These are phyloP conservation scores for Falco peregrinus DNA, from an alignment of 2,797 vertebrate species.

Conservation along the genomic window DNA sequence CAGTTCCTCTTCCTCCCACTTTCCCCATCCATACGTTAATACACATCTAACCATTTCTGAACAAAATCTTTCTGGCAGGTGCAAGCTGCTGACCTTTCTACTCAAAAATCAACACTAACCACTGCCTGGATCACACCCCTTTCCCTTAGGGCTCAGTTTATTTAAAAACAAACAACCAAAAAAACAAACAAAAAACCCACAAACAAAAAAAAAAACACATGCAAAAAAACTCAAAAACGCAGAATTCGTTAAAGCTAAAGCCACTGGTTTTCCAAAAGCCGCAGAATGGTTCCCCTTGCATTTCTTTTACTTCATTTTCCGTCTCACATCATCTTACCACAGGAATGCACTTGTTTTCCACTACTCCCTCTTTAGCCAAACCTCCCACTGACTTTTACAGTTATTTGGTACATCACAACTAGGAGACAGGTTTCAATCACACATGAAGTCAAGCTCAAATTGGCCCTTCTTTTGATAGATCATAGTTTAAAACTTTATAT, in stretches of 20 bases:
- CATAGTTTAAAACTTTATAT: background rate
- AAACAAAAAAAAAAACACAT: too few relatives aligned
- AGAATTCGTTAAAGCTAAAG: background rate
- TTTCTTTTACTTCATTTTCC: background rate
- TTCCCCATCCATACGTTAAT: background rate
- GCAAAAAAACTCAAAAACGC: background rate
- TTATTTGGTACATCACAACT: background rate
- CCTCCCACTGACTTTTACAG: background rate
- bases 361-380: background rate
- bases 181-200: too few relatives aligned
- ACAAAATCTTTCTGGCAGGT: background rate
- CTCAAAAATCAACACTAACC: background rate
- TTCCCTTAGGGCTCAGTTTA: background rate
- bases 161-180: background rate
- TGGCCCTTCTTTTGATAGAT: background rate
- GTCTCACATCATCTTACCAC: background rate
- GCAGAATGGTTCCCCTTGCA: background rate
- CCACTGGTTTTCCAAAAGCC: background rate
- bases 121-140: background rate
- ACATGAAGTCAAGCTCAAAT: background rate
- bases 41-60: background rate
- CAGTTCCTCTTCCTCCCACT: too few relatives aligned
- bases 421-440: background rate
- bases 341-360: constrained; percentile 27
- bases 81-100: background rate